Percentiles rank a stretch among this genome's conserved stretches.
These are phyloP conservation scores for Petrolisthes manimaculis DNA, from an alignment of 2,888 invertebrate genomes.

Conservation along the genomic window DNA sequence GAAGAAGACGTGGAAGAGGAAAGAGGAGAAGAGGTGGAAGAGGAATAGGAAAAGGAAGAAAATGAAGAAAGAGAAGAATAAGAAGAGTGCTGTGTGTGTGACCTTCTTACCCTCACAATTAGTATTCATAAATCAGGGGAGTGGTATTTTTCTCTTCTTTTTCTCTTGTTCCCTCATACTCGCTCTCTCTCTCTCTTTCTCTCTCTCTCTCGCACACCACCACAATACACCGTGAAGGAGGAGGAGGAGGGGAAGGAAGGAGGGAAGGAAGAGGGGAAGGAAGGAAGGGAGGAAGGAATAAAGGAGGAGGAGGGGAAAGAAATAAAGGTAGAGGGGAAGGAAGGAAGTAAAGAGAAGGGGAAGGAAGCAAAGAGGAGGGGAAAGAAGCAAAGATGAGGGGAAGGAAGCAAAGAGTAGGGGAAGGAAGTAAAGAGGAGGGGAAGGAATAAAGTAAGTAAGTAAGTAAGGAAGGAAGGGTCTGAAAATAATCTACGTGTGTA, in stretches of 20 bases:
- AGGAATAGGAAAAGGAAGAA: background rate
- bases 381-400: no score
- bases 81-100: no score
- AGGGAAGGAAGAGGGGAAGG: background rate
- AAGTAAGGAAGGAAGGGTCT: no score
- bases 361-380: background rate
- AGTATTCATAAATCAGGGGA: conserved; percentile 45
- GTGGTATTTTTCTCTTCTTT: background rate
- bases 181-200: conserved; percentile 7
- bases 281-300: background rate
- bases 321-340: conserved; percentile 4
- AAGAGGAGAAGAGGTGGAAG: background rate
- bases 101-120: conserved; percentile 45
- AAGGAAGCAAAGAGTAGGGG: no score
- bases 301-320: background rate
- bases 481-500: no score
- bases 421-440: background rate
- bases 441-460: no score
- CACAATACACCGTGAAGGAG: background rate
- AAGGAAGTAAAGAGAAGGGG: background rate
- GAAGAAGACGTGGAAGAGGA: background rate
- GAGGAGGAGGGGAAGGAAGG: background rate
- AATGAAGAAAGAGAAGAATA: background rate
- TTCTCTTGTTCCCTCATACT: background rate
- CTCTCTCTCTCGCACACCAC: background rate